Conservation (phyloP, 1,140 invertebrate genomes). For the Potamilus streckersoni region DNA sequence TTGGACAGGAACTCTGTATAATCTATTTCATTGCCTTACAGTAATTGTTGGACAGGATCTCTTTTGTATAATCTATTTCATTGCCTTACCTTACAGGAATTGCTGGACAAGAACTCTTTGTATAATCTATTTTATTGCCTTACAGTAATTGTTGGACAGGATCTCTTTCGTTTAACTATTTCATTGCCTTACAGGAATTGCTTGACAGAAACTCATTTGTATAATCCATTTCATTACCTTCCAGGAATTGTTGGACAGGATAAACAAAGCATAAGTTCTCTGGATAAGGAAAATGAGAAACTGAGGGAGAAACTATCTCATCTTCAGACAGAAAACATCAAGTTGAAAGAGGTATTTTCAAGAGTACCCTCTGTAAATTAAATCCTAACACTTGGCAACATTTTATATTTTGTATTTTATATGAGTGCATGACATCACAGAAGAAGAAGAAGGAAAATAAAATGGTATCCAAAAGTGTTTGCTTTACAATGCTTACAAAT, state of each 20-base stretch:
- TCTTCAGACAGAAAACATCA: constrained; percentile 49
- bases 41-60: constrained; percentile 18
- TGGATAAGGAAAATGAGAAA: constrained; percentile 47
- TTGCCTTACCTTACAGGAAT: constrained; percentile 10
- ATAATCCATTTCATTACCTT: constrained; percentile 4
- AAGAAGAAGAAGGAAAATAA: no score
- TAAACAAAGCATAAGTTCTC: constrained; percentile 37
- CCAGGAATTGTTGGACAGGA: constrained; percentile 28
- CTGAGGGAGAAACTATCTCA: constrained; percentile 39
- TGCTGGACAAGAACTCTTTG: constrained; percentile 14
- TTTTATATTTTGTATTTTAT: no score
- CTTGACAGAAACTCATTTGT: constrained; percentile 22
- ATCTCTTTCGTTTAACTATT: background rate
- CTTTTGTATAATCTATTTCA: background rate
- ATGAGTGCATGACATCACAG: no score
- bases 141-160: constrained; percentile 10
- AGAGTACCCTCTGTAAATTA: no score
- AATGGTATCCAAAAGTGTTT: no score
- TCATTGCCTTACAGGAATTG: background rate
- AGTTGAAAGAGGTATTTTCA: constrained; percentile 46
- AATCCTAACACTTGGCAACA: no score
- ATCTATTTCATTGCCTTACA: constrained; percentile 4
- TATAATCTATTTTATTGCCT: no score
- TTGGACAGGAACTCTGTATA: constrained; percentile 17
- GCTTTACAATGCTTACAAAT: no score